Base-by-base conservation (phyloP, 1,140 invertebrate species). In the Drosophila trapezifrons region DNA sequence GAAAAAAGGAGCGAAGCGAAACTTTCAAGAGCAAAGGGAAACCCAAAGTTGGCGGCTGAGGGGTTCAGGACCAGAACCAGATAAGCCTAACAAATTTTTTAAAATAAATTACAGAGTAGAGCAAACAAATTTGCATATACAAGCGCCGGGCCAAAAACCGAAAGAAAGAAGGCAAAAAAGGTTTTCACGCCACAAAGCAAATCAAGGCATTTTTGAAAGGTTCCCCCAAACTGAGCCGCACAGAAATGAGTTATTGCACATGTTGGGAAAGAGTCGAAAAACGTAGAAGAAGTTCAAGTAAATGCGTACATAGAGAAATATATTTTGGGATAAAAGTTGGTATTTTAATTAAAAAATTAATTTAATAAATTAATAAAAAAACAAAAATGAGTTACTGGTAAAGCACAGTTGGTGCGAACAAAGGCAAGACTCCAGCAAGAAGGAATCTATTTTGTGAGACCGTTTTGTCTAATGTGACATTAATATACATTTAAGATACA, bases 51-150 rank as follows among this genome's bases (percentile, higher is more conserved):
- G 35, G n/a, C 12, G 62, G 42, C n/a, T 15, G 29, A 43, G 37
- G 49, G 52, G 55, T 66, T 17, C 38, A 69, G 25, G 22, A 71
- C 60, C 63, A 54, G 40, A 56, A 69, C 66, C 83, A 89, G 83
- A 87, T 87, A 87, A 87, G 83, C 83, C 76, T 87, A 89, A 87
- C 83, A 87, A 89, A 89, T 87, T 87, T 87, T 89, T 89, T 80
- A 71, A 87, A 87, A 87, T 87, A 87, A 87, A 87, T 87, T 87
- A 87, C 84, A 89, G 84, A 87, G 79, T 83, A 59, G 84, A 89
- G 83, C 84, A 87, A 87, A 87, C 84, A 87, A 89, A 87, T 87
- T 87, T 87, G 76, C 83, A 87, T 89, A 89, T 69, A 82, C 70
- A 65, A 77, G 49, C 84, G 78, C 59, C 69, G 54, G 58, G 51